Conservation (phyloP, 2,113 vertebrate genomes). For the Danionella cerebrum region DNA sequence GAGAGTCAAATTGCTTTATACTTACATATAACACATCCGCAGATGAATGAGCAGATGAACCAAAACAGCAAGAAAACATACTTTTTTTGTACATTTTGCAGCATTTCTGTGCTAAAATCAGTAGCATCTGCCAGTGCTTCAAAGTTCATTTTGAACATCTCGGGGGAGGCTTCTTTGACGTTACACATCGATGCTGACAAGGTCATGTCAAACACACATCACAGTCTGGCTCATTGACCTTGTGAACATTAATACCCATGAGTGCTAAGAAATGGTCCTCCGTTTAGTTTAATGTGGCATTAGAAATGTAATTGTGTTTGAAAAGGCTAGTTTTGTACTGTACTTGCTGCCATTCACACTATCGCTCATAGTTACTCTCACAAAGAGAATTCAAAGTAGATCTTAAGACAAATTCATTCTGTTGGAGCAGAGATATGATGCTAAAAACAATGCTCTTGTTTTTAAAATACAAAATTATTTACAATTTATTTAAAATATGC, state of each 20-base stretch:
- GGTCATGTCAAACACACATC: conserved; percentile 3
- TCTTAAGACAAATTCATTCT: too few species aligned
- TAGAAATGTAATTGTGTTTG: not conserved
- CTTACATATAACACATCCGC: conserved; percentile 14
- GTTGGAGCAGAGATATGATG: too few species aligned
- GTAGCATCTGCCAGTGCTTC: not conserved
- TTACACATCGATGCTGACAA: conserved; percentile 13
- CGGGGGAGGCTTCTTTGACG: not conserved
- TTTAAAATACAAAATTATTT: too few species aligned
- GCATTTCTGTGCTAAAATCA: too few species aligned
- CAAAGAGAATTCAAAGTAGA: too few species aligned
- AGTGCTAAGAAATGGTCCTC: not conserved
- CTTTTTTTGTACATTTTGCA: conserved; percentile 2
- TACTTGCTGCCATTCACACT: not conserved
- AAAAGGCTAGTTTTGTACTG: not conserved
- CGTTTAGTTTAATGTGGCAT: not conserved
- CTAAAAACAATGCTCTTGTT: too few species aligned
- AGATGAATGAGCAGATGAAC: not conserved
- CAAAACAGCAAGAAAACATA: conserved; percentile 1
- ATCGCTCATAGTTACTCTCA: not conserved
- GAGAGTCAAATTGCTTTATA: conserved; percentile 15
- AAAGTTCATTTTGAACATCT: not conserved
- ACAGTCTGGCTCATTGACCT: not conserved
- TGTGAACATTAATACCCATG: not conserved
- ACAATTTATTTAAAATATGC: too few species aligned